Percentiles rank a stretch among this genome's conserved stretches.
phyloP scores from a whole-genome alignment of 2,888 invertebrate genomes.

The Callyntrura sp. region DNA sequence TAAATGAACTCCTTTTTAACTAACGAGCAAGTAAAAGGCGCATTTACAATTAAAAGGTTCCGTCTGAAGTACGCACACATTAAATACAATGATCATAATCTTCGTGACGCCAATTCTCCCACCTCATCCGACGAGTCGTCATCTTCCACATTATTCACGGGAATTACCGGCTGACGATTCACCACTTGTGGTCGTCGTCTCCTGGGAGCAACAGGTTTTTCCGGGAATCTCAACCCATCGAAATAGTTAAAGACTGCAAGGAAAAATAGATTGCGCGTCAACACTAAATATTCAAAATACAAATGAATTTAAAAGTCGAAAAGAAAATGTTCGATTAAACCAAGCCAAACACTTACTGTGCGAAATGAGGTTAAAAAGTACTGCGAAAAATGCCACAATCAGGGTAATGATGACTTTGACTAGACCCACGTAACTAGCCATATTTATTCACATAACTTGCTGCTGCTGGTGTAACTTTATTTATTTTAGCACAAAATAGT shows the following conservation, averaged over 20 bases:
- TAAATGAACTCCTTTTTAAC: too few relatives aligned
- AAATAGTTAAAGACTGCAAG: conserved; percentile 66
- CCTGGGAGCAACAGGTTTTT: conserved; percentile 60
- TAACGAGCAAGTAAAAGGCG: background rate
- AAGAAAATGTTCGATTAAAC: conserved; percentile 4
- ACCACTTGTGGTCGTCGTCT: conserved; percentile 42
- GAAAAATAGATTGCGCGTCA: background rate
- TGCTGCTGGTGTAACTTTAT: too few relatives aligned
- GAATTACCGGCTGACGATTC: conserved; percentile 9
- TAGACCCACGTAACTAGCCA: conserved; percentile 76
- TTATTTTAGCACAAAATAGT: conserved; percentile 14
- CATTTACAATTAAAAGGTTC: background rate
- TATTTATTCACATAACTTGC: conserved; percentile 39
- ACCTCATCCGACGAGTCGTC: conserved; percentile 66
- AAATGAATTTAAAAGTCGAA: conserved; percentile 8
- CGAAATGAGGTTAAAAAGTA: conserved; percentile 69
- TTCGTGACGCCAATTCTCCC: conserved; percentile 58
- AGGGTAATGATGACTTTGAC: conserved; percentile 74
- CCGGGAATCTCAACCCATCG: conserved; percentile 64
- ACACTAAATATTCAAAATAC: background rate
- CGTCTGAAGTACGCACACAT: background rate
- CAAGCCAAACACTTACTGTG: conserved; percentile 65
- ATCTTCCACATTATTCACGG: conserved; percentile 49
- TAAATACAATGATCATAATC: conserved; percentile 50
- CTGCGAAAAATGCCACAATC: conserved; percentile 72